Percentiles rank a stretch among this genome's conserved stretches.
phyloP scores from a whole-genome alignment of 2,113 vertebrate genomes.

The Antennarius striatus region DNA sequence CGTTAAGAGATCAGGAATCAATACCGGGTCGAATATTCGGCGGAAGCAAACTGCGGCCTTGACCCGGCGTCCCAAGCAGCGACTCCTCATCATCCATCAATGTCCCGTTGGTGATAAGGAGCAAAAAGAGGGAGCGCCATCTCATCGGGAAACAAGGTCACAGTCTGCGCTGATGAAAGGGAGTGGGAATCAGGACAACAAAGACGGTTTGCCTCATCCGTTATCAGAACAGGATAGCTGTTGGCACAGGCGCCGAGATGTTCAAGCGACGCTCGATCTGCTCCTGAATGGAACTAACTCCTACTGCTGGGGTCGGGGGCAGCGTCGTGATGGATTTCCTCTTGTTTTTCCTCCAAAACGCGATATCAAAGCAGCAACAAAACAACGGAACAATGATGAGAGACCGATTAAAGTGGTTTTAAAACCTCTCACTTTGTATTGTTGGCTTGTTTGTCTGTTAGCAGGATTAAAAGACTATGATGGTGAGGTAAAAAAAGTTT shows the following conservation, averaged over 20 bases:
- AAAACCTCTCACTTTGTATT: no score
- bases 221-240: neutral
- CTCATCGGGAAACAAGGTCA: constrained; percentile 70
- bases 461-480: no score
- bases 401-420: no score
- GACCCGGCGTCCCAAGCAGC: constrained; percentile 45
- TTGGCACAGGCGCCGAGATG: no score
- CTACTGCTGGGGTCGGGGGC: no score
- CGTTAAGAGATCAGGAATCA: constrained; percentile 24
- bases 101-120: constrained; percentile 62
- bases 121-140: constrained; percentile 46
- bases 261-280: no score
- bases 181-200: neutral
- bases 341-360: no score
- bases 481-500: no score
- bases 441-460: no score
- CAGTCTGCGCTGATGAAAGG: constrained; percentile 17
- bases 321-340: no score
- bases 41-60: constrained; percentile 55
- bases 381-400: no score
- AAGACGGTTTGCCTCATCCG: neutral
- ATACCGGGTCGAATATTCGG: constrained; percentile 17
- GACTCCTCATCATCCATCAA: constrained; percentile 62
- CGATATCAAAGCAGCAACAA: neutral
- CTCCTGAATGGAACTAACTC: no score